A percentile compares a stretch with the other conserved stretches of the same genome.
phyloP scores from a whole-genome alignment of 2,888 invertebrate genomes.

The Cantharis lateralis region DNA sequence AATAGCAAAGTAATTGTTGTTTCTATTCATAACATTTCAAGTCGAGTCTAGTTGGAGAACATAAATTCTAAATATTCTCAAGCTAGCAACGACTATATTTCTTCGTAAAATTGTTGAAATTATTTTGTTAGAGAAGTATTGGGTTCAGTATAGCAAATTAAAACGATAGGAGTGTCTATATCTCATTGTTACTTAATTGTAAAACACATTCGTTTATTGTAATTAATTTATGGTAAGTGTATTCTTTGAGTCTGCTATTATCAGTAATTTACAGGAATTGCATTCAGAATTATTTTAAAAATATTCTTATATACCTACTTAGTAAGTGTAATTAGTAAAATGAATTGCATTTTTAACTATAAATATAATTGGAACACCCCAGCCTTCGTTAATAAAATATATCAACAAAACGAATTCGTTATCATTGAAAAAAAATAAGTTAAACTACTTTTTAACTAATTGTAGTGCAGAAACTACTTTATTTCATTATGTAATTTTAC shows the following conservation, averaged over 20 bases:
- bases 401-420: background rate
- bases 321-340: background rate
- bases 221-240: background rate
- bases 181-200: background rate
- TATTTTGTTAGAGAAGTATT: background rate
- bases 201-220: background rate
- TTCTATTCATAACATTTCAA: background rate
- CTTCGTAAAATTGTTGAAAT: background rate
- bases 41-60: background rate
- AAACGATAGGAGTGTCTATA: background rate
- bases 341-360: background rate
- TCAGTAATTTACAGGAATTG: background rate
- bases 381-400: background rate
- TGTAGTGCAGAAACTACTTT: too few species aligned
- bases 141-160: background rate
- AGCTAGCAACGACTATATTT: background rate
- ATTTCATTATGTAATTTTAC: too few species aligned
- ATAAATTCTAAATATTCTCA: background rate
- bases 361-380: background rate
- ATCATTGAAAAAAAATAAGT: too few species aligned
- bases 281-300: background rate
- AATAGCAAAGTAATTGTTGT: background rate
- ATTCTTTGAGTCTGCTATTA: background rate
- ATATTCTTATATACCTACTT: background rate
- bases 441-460: too few species aligned